Base-by-base conservation (phyloP, 2,113 vertebrate species). In the Natator depressus region DNA sequence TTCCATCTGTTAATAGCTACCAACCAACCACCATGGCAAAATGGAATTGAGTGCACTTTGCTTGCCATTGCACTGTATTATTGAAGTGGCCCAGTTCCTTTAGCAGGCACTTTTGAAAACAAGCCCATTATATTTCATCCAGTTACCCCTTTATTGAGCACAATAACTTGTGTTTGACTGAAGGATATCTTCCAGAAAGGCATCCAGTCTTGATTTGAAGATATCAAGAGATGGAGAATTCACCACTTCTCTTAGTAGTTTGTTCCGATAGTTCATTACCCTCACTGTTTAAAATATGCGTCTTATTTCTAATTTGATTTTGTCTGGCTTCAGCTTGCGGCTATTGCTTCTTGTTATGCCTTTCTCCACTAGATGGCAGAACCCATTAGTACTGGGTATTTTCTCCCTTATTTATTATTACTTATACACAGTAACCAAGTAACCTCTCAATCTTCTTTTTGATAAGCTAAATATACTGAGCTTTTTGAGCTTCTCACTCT, bases 301-400 rank as follows among this genome's bases (percentile, higher is more conserved):
- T 14, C 31, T 96, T 95, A 95, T 96, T 94, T 95, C 95, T 85
- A 65, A 96, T 97, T 96, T 96, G 92, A 96, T 96, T 97, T 97
- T 95, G 38, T 24, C 96, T 96, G 96, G 93, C 96, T 97, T 97
- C 96, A 95, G 54, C 96, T 97, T 97, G 92, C 96, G 97, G 95
- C 96, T 90, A 97, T 96, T 89, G 85, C 96, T 97, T 97, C 96
- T 97, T 96, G 96, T 97, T 97, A 95, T 88, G 89, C 83, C 90
- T 95, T 95, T 96, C 87, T 92, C 87, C 94, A 95, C 96, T 96
- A 97, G 96, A 97, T 97, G 97, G 93, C 96, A 92, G 93, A 96
- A 96, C 96, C 90, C 94, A 96, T 96, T 94, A 95, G 83, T 96
- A 95, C n/a, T 90, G 90, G 93, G 93, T 51, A 75, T 0, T 0